Conservation (phyloP, 2,113 vertebrate genomes). For the Rhadina sibilatrix region DNA sequence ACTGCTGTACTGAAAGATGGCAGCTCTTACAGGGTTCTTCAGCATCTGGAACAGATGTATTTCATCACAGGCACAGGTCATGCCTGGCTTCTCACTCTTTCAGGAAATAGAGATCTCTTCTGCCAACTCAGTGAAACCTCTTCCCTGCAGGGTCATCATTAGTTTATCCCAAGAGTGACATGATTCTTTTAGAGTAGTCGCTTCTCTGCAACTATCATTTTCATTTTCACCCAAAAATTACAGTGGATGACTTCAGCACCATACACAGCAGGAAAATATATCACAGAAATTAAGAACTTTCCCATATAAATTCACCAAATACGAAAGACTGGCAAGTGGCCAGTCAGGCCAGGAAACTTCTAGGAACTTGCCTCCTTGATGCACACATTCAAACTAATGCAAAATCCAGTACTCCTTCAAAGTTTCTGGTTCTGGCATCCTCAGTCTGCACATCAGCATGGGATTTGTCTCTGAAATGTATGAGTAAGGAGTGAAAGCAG, state of each 20-base stretch:
- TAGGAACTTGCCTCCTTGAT: not conserved
- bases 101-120: constrained; percentile 31
- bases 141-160: not conserved
- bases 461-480: constrained; percentile 19
- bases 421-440: not conserved
- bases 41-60: constrained; percentile 14
- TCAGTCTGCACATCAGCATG: not conserved
- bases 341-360: not conserved
- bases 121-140: constrained; percentile 17
- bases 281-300: not conserved
- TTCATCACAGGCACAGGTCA: constrained; percentile 25
- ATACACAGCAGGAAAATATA: not conserved
- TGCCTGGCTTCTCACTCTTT: constrained; percentile 3
- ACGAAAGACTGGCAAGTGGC: not conserved
- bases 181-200: not conserved
- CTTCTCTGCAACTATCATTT: not conserved
- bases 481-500: constrained; percentile 36
- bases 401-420: not conserved
- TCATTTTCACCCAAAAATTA: not conserved
- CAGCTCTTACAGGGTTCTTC: constrained; percentile 9
- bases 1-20: constrained; percentile 19
- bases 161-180: not conserved
- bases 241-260: not conserved
- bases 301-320: not conserved
- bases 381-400: not conserved